phyloP scores from a whole-genome alignment of 2,797 vertebrate genomes.

The Hydrolagus colliei region DNA sequence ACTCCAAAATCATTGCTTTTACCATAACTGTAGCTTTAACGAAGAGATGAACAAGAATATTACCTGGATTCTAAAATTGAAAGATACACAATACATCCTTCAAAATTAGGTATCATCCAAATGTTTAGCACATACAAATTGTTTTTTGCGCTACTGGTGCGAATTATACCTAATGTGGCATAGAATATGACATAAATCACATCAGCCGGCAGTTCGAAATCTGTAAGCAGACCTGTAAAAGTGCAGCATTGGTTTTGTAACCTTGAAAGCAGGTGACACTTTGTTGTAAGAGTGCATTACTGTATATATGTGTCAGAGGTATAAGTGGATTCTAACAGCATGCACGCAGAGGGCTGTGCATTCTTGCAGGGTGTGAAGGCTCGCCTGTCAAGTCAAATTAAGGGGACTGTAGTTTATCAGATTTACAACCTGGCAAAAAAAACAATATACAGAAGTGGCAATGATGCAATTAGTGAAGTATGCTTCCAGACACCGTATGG shows the following conservation, averaged over 20 bases:
- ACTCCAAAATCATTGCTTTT: too few relatives aligned
- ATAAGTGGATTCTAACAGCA: neutral
- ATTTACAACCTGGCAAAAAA: neutral
- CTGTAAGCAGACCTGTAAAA: too few relatives aligned
- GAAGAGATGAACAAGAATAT: too few relatives aligned
- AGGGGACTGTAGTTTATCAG: neutral
- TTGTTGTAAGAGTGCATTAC: neutral
- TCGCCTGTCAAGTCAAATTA: neutral
- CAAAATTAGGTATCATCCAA: too few relatives aligned
- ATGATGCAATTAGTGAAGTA: conserved; percentile 3
- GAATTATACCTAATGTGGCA: neutral
- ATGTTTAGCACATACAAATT: too few relatives aligned
- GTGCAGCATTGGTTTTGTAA: neutral
- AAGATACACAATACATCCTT: too few relatives aligned
- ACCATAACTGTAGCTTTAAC: too few relatives aligned
- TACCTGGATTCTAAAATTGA: too few relatives aligned
- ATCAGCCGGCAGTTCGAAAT: neutral
- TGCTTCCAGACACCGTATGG: neutral
- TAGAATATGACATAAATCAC: neutral
- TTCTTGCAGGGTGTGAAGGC: neutral
- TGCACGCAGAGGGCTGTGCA: neutral
- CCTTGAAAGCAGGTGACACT: neutral
- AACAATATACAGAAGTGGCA: neutral
- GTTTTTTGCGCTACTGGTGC: too few relatives aligned
- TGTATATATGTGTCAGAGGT: neutral